phyloP scores from a whole-genome alignment of 2,113 vertebrate species.

The Hypanus sabinus region DNA sequence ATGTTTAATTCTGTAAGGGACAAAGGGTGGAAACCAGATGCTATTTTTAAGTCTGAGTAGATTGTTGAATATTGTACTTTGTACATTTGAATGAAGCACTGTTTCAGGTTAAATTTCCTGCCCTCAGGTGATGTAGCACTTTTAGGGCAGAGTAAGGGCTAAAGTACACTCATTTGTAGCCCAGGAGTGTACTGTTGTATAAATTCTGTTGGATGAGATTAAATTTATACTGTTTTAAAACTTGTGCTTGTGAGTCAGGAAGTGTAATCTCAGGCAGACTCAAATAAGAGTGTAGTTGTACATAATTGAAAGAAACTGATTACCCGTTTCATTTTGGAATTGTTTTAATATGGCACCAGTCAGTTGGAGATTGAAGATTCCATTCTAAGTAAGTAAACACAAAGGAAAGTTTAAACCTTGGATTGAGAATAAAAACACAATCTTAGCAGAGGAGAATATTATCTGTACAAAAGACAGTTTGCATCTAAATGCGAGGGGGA shows the following conservation, averaged over 20 bases:
- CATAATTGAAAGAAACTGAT: not conserved
- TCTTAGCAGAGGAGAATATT: too few species aligned
- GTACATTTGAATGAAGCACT: slow-evolving; percentile 22
- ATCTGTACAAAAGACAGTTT: too few species aligned
- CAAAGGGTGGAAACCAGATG: slow-evolving; percentile 29
- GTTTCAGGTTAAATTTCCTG: slow-evolving; percentile 22
- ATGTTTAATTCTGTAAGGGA: slow-evolving; percentile 29
- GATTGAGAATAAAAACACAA: not conserved
- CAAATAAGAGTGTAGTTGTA: not conserved
- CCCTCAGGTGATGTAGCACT: not conserved
- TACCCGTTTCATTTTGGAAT: not conserved
- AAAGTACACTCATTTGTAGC: not conserved
- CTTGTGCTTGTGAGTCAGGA: not conserved
- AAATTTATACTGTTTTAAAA: not conserved
- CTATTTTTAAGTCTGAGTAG: slow-evolving; percentile 28
- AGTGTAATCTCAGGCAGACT: not conserved
- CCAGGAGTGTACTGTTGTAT: not conserved
- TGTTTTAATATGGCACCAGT: not conserved
- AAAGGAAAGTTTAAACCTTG: not conserved
- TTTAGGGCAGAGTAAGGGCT: not conserved
- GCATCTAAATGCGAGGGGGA: too few species aligned
- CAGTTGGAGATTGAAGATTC: not conserved
- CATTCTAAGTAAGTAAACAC: not conserved
- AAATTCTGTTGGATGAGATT: not conserved
- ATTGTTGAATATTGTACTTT: slow-evolving; percentile 27